phyloP scores from a whole-genome alignment of 2,797 vertebrate species.

The Hypotaenidia okinawae region DNA sequence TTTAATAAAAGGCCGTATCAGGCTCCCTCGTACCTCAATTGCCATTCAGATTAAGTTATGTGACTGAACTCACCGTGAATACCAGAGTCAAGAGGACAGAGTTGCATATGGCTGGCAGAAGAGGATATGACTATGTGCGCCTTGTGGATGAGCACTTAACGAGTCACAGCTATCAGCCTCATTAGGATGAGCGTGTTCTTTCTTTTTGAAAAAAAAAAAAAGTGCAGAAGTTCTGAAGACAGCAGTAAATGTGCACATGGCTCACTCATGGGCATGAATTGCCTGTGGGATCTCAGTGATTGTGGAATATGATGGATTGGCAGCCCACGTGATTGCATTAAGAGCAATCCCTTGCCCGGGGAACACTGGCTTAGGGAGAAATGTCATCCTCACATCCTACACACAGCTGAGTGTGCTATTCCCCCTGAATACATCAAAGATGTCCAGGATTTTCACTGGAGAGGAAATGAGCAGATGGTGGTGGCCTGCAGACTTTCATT shows the following conservation, averaged over 20 bases:
- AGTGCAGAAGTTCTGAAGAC: background rate
- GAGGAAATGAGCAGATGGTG: background rate
- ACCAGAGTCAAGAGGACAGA: background rate
- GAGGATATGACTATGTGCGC: background rate
- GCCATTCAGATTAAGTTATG: background rate
- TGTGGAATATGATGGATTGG: background rate
- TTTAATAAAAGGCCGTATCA: background rate
- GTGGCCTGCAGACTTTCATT: background rate
- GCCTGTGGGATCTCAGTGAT: background rate
- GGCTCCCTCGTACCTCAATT: background rate
- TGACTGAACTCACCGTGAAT: background rate
- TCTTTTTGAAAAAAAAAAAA: background rate
- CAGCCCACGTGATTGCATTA: fast-evolving
- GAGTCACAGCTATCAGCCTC: background rate
- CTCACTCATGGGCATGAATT: background rate
- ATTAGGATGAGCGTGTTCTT: background rate
- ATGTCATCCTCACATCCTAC: background rate
- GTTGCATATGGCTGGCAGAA: background rate
- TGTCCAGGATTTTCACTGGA: background rate
- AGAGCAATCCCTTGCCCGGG: background rate
- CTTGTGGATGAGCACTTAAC: background rate
- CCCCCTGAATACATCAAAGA: background rate
- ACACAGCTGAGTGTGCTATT: background rate
- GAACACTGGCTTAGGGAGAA: background rate
- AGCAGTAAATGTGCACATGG: background rate